Conservation (phyloP, 2,113 vertebrate species). For the Ammospiza nelsoni region DNA sequence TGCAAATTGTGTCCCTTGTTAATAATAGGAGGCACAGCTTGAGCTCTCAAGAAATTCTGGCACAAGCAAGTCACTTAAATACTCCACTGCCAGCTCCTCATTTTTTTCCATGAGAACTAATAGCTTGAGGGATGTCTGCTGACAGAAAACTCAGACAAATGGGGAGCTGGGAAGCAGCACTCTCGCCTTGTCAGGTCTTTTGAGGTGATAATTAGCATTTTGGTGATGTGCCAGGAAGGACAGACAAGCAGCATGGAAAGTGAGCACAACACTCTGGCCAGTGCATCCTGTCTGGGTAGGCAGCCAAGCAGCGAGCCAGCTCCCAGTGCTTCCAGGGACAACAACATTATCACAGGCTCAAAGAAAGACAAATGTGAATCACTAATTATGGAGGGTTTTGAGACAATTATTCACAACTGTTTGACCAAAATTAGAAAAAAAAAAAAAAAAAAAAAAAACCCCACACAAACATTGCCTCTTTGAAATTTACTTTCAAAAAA, state of each 20-base stretch:
- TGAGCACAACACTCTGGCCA: neutral
- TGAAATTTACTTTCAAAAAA: neutral
- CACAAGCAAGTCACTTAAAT: slow-evolving; percentile 12
- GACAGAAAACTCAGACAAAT: slow-evolving; percentile 8
- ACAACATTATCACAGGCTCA: neutral
- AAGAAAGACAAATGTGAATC: neutral
- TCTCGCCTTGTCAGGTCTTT: slow-evolving; percentile 9
- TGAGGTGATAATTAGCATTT: slow-evolving; percentile 6
- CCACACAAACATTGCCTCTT: neutral
- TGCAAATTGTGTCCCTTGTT: slow-evolving; percentile 8
- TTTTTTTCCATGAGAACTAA: neutral
- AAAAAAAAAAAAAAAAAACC: neutral
- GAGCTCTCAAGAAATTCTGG: slow-evolving; percentile 11
- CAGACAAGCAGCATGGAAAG: slow-evolving; percentile 16
- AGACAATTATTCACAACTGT: neutral
- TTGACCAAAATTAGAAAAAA: neutral
- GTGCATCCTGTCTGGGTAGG: neutral
- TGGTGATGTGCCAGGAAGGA: neutral
- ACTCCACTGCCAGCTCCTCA: neutral
- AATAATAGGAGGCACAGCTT: slow-evolving; percentile 45
- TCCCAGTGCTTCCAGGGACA: neutral
- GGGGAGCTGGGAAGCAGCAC: neutral
- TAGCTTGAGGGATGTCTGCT: neutral
- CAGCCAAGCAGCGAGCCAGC: slow-evolving; percentile 15
- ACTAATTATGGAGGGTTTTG: neutral